Percentiles rank a stretch among this genome's conserved stretches.
Conservation (phyloP, 2,888 invertebrate species). For the Slavum lentiscoides region DNA sequence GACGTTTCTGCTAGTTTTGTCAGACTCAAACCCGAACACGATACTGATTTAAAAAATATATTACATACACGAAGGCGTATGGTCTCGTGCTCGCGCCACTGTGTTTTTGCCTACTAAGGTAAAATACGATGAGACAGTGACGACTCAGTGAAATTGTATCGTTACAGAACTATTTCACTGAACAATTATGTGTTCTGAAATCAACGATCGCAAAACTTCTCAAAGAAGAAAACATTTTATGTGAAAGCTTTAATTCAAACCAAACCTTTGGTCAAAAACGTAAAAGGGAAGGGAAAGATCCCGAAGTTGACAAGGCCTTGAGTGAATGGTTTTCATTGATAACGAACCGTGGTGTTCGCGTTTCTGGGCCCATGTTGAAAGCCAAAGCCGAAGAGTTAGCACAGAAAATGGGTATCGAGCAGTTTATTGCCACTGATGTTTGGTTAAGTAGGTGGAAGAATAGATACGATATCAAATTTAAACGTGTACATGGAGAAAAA, state of each 20-base stretch:
- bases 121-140: too few relatives aligned
- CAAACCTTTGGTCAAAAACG: constrained; percentile 43
- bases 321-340: constrained; percentile 55
- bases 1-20: too few relatives aligned
- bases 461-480: constrained; percentile 14
- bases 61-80: too few relatives aligned
- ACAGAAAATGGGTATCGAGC: constrained; percentile 55
- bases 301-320: constrained; percentile 57
- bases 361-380: constrained; percentile 55
- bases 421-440: constrained; percentile 57
- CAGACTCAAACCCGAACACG: too few relatives aligned
- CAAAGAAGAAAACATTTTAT: constrained; percentile 15
- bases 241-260: constrained; percentile 7
- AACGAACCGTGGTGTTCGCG: constrained; percentile 51
- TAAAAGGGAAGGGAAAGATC: constrained; percentile 56
- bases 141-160: too few relatives aligned
- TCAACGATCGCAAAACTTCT: constrained; percentile 15
- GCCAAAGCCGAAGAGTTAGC: constrained; percentile 57
- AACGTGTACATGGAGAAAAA: constrained; percentile 21
- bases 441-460: constrained; percentile 50
- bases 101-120: too few relatives aligned
- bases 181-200: too few relatives aligned
- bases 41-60: too few relatives aligned
- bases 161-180: too few relatives aligned
- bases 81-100: too few relatives aligned